These are phyloP conservation scores for Ameiurus melas DNA, from an alignment of 2,113 vertebrate genomes.

Conservation along the genomic window DNA sequence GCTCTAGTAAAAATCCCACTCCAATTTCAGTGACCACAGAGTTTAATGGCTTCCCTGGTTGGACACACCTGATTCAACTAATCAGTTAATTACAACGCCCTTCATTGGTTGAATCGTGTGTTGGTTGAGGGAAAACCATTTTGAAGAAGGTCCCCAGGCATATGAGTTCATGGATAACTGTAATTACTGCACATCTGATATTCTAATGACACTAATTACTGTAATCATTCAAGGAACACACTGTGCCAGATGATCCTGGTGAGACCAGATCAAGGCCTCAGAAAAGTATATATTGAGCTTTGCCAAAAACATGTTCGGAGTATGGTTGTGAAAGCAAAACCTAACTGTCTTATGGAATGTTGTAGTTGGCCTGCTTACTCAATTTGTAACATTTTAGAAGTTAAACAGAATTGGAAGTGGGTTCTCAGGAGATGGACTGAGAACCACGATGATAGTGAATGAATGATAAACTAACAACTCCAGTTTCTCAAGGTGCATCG, in stretches of 20 bases:
- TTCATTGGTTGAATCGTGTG: neutral
- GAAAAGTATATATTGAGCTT: neutral
- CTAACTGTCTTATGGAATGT: neutral
- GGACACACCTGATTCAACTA: constrained; percentile 10
- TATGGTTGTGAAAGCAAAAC: neutral
- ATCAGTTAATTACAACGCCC: constrained; percentile 3
- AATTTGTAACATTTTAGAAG: neutral
- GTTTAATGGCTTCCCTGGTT: constrained; percentile 3
- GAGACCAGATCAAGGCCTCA: neutral
- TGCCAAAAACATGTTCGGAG: neutral
- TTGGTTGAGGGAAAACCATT: neutral
- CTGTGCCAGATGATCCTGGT: neutral
- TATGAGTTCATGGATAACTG: neutral
- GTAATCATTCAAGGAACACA: neutral
- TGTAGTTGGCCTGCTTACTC: neutral
- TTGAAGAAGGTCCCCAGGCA: neutral
- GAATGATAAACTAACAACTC: too few species aligned
- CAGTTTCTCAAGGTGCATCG: neutral
- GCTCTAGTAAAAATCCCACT: neutral
- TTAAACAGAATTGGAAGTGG: neutral
- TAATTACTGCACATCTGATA: constrained; percentile 20
- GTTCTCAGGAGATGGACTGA: neutral
- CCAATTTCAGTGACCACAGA: neutral
- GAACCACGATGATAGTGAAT: neutral
- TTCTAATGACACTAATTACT: constrained; percentile 10